A percentile compares a stretch with the other conserved stretches of the same genome.
These are phyloP conservation scores for Darwinula stevensoni DNA, from an alignment of 2,888 invertebrate genomes.

Conservation along the genomic window DNA sequence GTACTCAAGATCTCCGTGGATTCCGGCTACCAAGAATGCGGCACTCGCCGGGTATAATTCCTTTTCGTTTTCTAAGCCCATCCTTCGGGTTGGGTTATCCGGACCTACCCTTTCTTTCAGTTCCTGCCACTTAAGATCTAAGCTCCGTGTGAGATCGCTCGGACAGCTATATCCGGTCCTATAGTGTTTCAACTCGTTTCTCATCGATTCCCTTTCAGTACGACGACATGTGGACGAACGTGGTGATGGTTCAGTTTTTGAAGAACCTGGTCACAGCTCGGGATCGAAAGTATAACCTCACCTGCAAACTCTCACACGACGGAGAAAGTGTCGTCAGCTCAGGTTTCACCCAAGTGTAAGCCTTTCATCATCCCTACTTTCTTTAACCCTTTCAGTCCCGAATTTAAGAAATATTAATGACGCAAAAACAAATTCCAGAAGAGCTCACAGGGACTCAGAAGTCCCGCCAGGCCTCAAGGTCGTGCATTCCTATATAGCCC, in stretches of 20 bases:
- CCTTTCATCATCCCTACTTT: no score
- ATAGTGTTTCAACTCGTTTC: no score
- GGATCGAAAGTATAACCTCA: constrained; percentile 68
- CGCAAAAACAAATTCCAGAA: no score
- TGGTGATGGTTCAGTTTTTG: constrained; percentile 73
- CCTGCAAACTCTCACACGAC: constrained; percentile 68
- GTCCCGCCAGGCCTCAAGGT: no score
- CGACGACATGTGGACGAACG: constrained; percentile 74
- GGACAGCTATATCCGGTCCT: no score
- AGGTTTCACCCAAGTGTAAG: constrained; percentile 32
- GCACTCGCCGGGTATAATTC: constrained; percentile 41
- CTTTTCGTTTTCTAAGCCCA: not conserved
- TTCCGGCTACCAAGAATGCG: constrained; percentile 77
- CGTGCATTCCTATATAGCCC: no score
- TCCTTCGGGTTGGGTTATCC: constrained; percentile 1
- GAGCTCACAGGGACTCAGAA: no score
- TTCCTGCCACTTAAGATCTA: no score
- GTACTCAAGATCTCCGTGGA: constrained; percentile 57
- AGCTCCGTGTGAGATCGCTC: no score
- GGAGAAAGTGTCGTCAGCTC: constrained; percentile 79
- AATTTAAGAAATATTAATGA: no score
- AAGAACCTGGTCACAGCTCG: constrained; percentile 69
- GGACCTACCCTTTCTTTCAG: no score
- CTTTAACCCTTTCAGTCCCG: no score
- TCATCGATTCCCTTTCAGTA: constrained; percentile 25